Percentiles rank a stretch among this genome's conserved stretches.
Evolutionary conservation across 1,140 invertebrate species (phyloP).

Genomic region (Bombyx mandarina): DNA sequence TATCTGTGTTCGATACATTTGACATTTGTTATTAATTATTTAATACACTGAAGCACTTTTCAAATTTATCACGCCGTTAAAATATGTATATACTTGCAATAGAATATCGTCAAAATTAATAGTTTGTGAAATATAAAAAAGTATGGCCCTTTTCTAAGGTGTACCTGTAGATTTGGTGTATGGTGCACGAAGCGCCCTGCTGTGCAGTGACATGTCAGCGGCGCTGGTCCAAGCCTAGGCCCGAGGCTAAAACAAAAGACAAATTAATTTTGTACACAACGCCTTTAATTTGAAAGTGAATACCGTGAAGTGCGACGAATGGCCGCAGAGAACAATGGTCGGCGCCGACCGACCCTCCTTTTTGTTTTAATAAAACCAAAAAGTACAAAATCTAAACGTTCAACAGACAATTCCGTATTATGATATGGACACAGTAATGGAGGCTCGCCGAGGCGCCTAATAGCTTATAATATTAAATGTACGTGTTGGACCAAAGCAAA

Average conservation of each 20-base stretch:
- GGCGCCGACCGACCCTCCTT: constrained; percentile 60
- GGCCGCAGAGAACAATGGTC: constrained; percentile 63
- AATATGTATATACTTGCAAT: too few species aligned
- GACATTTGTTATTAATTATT: too few species aligned
- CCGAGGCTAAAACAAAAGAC: constrained; percentile 64
- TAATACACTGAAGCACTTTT: too few species aligned
- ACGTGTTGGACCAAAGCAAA: constrained; percentile 47
- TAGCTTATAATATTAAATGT: constrained; percentile 68
- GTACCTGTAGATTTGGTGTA: background rate
- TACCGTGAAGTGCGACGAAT: constrained; percentile 71
- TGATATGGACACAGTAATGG: constrained; percentile 68
- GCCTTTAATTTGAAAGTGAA: constrained; percentile 71
- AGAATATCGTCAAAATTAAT: too few species aligned
- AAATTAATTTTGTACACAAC: constrained; percentile 71
- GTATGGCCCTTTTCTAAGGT: too few species aligned
- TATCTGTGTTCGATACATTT: too few species aligned
- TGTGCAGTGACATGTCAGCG: constrained; percentile 51
- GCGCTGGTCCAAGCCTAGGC: constrained; percentile 18
- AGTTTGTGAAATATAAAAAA: too few species aligned
- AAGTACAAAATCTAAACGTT: constrained; percentile 60
- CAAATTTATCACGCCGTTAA: too few species aligned
- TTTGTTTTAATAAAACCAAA: constrained; percentile 63
- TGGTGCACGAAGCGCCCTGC: constrained; percentile 30
- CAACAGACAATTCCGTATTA: constrained; percentile 65
- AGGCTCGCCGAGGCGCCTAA: constrained; percentile 60